Evolutionary conservation across 37 sponge, comb jelly and placozoan genomes (phyloP), one percentile per base, ranked within the genome.

Genomic region (Ianthella basta): DNA sequence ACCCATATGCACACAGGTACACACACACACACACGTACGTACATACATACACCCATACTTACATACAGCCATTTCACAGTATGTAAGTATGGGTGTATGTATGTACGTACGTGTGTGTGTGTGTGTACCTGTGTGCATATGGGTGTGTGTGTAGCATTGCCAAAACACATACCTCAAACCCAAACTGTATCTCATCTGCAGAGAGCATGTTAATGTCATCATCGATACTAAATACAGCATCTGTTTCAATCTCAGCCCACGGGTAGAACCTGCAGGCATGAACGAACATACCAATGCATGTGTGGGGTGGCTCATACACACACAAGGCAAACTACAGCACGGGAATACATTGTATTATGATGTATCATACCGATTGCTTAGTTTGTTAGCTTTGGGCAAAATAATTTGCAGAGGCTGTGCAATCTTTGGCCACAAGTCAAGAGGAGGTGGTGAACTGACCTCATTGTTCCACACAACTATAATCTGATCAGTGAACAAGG

Each of bases 111-210:
- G n/a, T n/a, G n/a, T n/a, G n/a, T n/a, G n/a, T n/a, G n/a, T n/a
- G n/a, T n/a, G n/a, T n/a, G n/a, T n/a, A n/a, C n/a, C n/a, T n/a
- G n/a, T n/a, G n/a, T n/a, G n/a, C n/a, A n/a, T n/a, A n/a, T n/a
- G n/a, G n/a, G n/a, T n/a, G n/a, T n/a, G n/a, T n/a, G n/a, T n/a
- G n/a, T n/a, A n/a, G n/a, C n/a, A n/a, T n/a, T n/a, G n/a, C n/a
- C n/a, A n/a, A n/a, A n/a, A n/a, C 50, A 44, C 8, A 44, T 65
- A 92, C 92, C 81, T 91, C 85, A 67, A 67, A 94, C 4, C 83
- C 95, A 85, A 94, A 94, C 83, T 94, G 92, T n/a, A 94, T 73
- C 81, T 94, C 95, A 65, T 94, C 95, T 4, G 80, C 60, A 32
- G 92, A 85, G 40, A 94, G 32, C 92, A 91, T 94, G 81, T 72